Evolutionary conservation across 2,797 vertebrate genomes (phyloP).

Genomic region (Neosalanx taihuensis): DNA sequence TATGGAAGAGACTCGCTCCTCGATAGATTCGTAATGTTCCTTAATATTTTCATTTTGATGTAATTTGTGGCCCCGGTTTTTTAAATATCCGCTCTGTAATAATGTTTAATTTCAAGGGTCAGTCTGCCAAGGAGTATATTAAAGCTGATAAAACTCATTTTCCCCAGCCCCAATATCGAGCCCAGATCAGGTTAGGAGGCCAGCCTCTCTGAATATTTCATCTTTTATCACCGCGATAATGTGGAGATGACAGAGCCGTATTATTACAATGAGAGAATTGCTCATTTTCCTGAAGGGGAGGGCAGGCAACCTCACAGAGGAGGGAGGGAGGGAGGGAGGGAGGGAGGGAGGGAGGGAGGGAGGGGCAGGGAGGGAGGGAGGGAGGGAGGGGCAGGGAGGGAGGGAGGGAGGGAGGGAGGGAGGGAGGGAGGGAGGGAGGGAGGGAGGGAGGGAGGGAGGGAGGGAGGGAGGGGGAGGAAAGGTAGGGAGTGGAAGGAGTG

Average conservation of each 20-base stretch:
- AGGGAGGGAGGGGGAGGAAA: constrained; percentile 36
- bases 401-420: constrained; percentile 27
- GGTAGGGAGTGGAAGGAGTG: constrained; percentile 48
- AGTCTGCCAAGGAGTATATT: constrained; percentile 99
- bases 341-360: too few relatives aligned
- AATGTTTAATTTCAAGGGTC: constrained; percentile 99
- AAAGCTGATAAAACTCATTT: constrained; percentile 99
- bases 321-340: constrained; percentile 20
- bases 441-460: constrained; percentile 37
- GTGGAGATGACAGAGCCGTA: constrained; percentile 99
- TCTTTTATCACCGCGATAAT: constrained; percentile 99
- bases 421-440: constrained; percentile 65
- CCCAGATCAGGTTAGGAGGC: constrained; percentile 99
- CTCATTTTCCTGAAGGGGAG: constrained; percentile 89
- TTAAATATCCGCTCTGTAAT: constrained; percentile 99
- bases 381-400: too few relatives aligned
- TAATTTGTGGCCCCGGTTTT: constrained; percentile 99
- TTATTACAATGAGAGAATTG: constrained; percentile 99
- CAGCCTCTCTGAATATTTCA: constrained; percentile 99
- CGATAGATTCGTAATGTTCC: constrained; percentile 98
- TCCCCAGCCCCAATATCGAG: constrained; percentile 99
- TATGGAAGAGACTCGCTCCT: constrained; percentile 73
- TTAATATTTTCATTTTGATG: constrained; percentile 99
- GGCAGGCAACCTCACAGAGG: constrained; percentile 69
- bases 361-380: too few relatives aligned